Percentiles rank a stretch among this genome's conserved stretches.
Conservation (phyloP, 2,888 invertebrate genomes). For the Lycia hirtaria region DNA sequence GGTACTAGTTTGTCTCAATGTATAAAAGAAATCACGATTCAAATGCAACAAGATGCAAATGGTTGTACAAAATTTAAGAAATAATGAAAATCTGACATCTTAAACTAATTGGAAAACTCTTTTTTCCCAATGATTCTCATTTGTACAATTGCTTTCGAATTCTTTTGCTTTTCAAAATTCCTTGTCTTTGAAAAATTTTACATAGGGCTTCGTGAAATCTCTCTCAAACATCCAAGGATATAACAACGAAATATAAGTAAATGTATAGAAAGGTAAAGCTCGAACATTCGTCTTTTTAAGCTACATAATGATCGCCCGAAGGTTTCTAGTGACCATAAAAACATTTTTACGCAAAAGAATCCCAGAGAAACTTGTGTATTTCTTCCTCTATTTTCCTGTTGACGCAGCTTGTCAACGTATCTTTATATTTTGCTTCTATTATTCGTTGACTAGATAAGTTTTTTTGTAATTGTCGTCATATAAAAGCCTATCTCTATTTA, state of each 20-base stretch:
- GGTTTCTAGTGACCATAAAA: constrained; percentile 15
- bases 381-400: constrained; percentile 26
- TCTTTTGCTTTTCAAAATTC: too few species aligned
- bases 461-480: background rate
- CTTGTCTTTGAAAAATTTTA: too few species aligned
- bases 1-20: too few species aligned
- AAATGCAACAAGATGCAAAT: too few species aligned
- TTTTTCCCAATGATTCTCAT: too few species aligned
- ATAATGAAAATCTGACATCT: too few species aligned
- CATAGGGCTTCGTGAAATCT: too few species aligned
- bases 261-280: background rate
- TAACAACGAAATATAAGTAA: background rate
- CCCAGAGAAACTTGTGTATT: constrained; percentile 15
- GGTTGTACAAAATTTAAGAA: too few species aligned
- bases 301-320: constrained; percentile 6
- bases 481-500: background rate
- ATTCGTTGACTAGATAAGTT: constrained; percentile 12
- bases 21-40: too few species aligned
- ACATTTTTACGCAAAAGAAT: constrained; percentile 14
- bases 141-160: too few species aligned
- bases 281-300: background rate
- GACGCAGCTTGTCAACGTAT: constrained; percentile 19
- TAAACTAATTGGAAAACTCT: too few species aligned
- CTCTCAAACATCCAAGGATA: too few species aligned
- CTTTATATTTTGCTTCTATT: constrained; percentile 19